Evolutionary conservation across 2,113 vertebrate species (phyloP).

Genomic region (Mixornis gularis): DNA sequence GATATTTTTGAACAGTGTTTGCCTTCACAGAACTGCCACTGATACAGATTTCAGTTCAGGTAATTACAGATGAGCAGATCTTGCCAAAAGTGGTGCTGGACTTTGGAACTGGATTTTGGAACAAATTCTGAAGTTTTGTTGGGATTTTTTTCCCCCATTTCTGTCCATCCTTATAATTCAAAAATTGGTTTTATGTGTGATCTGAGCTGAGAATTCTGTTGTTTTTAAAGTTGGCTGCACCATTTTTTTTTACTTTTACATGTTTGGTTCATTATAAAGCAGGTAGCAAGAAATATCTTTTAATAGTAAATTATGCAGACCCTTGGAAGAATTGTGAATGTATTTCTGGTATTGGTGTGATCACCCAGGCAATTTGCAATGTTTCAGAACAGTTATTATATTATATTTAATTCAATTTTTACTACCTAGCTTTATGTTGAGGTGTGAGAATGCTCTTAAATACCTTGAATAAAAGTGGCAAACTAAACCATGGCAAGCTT

Average conservation of each 20-base stretch:
- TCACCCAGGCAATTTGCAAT: neutral
- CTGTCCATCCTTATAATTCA: neutral
- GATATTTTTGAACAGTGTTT: neutral
- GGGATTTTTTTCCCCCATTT: neutral
- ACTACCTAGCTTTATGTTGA: neutral
- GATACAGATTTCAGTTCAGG: neutral
- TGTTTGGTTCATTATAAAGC: neutral
- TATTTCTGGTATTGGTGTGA: neutral
- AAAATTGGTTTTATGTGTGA: neutral
- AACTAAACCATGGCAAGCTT: neutral
- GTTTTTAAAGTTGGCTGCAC: neutral
- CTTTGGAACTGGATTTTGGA: neutral
- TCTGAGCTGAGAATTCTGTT: neutral
- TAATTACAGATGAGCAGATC: neutral
- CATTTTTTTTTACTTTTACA: accelerated
- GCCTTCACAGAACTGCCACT: neutral
- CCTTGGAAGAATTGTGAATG: neutral
- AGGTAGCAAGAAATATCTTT: neutral
- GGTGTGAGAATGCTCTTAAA: neutral
- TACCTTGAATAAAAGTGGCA: neutral
- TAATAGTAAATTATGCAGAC: neutral
- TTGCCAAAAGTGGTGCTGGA: neutral
- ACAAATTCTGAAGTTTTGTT: neutral
- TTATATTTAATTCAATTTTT: neutral
- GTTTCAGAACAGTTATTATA: neutral